Percentiles rank a stretch among this genome's conserved stretches.
These are phyloP conservation scores for Ctenopoma kingsleyae DNA, from an alignment of 2,797 vertebrate species.

Conservation along the genomic window DNA sequence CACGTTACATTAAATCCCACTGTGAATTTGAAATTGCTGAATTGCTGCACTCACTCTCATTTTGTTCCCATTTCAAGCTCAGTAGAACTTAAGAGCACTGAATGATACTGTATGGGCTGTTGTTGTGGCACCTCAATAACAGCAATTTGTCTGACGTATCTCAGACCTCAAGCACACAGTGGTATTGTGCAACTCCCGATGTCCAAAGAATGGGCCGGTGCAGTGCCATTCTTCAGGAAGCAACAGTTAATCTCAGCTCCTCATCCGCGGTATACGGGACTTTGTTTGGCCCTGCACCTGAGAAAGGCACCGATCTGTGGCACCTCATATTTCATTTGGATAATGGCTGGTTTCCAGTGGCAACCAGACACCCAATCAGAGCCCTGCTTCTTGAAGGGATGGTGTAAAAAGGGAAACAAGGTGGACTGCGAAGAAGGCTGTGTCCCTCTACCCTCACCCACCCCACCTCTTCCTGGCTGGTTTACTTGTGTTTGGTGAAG, in stretches of 20 bases:
- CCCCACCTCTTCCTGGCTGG: slow-evolving; percentile 33
- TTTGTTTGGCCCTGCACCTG: slow-evolving; percentile 76
- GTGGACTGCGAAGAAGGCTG: slow-evolving; percentile 50
- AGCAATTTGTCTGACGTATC: slow-evolving; percentile 58
- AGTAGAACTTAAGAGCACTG: slow-evolving; percentile 37
- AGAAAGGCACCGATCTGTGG: slow-evolving; percentile 60
- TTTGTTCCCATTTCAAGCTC: slow-evolving; percentile 45
- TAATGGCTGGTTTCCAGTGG: slow-evolving; percentile 72
- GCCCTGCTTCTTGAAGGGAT: slow-evolving; percentile 56
- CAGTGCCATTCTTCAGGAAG: slow-evolving; percentile 55
- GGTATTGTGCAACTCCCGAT: slow-evolving; percentile 3
- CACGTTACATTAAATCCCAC: slow-evolving; percentile 39
- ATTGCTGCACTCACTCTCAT: slow-evolving; percentile 32
- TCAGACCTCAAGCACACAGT: slow-evolving; percentile 16
- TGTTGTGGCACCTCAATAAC: slow-evolving; percentile 52
- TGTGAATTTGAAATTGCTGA: slow-evolving; percentile 23
- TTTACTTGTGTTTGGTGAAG: slow-evolving; percentile 69
- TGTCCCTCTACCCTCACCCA: background rate
- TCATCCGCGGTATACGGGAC: slow-evolving; percentile 66
- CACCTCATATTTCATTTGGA: slow-evolving; percentile 82
- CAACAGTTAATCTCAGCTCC: slow-evolving; percentile 73
- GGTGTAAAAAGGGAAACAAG: slow-evolving; percentile 14
- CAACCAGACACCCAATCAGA: slow-evolving; percentile 70
- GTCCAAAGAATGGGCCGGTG: slow-evolving; percentile 44
- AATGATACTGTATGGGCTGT: slow-evolving; percentile 38